Base-by-base conservation (phyloP, 92 coral and sea anemone genomes). In the Heliopora coerulea region DNA sequence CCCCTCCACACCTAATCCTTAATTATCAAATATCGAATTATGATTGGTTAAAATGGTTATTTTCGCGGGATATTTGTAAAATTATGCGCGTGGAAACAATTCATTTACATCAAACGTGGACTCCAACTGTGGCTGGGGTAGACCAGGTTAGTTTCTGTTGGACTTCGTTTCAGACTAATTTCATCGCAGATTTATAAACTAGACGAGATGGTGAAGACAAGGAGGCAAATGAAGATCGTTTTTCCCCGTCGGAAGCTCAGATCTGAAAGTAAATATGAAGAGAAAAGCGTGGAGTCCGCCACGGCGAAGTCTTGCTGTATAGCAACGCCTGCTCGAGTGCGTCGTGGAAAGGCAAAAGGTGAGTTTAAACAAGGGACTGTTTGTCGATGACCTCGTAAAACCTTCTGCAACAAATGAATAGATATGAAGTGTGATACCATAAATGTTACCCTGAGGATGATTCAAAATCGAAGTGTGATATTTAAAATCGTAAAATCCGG, bases 161-260 rank as follows among this genome's bases (percentile, higher is more conserved):
- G 39, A 34, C 23, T 59, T 17, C 39, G 7, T 31, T 40, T 66
- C 0, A 44, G 35, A 8, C 27, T 11, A 23, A 3, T n/a, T 42
- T 28, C 19, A 10, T 41, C 28, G 11, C 32, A 10, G 37, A 27
- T 9, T 42, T 24, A 6, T 24, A 11, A 21, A 8, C 34, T 23
- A 1, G 27, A 46, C 30, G 26, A 10, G 18, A 66, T 66, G 73
- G 73, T 66, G 0, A 66, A 46, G 57, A 66, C 73, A 30, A 85
- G 83, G 31, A 80, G 89, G 31, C 97, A 92, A 66, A 77, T 80
- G 56, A 81, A 86, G 52, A 89, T 92, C 40, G 86, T 66, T 48
- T 92, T 92, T 68, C 97, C 85, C 21, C 75, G 65, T 54, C 92
- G 91, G 20, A 92, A 92, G 79, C 81, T 86, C 18, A 91, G 89